These are phyloP conservation scores for Ruditapes philippinarum DNA, from an alignment of 1,140 invertebrate species.

Conservation along the genomic window DNA sequence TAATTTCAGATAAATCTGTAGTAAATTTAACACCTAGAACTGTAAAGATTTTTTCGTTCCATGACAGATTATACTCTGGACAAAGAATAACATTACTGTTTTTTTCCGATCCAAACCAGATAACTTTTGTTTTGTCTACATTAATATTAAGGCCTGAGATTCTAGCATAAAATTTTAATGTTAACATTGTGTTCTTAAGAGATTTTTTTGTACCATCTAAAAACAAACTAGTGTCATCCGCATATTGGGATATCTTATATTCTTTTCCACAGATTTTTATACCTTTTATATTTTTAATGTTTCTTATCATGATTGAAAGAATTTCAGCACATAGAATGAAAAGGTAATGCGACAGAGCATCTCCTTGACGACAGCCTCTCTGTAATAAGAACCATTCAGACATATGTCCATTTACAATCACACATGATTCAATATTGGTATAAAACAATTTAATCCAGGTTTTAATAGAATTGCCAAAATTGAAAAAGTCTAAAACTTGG, in stretches of 20 bases:
- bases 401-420: conserved; percentile 40
- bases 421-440: neutral
- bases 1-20: neutral
- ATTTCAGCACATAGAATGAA: conserved; percentile 57
- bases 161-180: neutral
- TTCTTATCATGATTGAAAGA: neutral
- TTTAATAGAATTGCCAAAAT: conserved; percentile 27
- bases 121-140: conserved; percentile 38
- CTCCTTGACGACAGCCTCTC: conserved; percentile 49
- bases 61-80: neutral
- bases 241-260: conserved; percentile 17
- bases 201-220: conserved; percentile 35
- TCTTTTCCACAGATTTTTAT: neutral
- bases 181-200: neutral
- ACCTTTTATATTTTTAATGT: conserved; percentile 26
- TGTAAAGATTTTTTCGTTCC: neutral
- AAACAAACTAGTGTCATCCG: neutral
- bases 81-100: neutral
- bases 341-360: conserved; percentile 54
- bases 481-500: conserved; percentile 44
- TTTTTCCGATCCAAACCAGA: conserved; percentile 30
- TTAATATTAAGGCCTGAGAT: neutral
- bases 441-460: neutral
- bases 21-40: neutral
- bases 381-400: conserved; percentile 28